Percentiles rank a stretch among this genome's conserved stretches.
phyloP scores from a whole-genome alignment of 2,888 invertebrate genomes.

The Oegoconia quadripuncta region DNA sequence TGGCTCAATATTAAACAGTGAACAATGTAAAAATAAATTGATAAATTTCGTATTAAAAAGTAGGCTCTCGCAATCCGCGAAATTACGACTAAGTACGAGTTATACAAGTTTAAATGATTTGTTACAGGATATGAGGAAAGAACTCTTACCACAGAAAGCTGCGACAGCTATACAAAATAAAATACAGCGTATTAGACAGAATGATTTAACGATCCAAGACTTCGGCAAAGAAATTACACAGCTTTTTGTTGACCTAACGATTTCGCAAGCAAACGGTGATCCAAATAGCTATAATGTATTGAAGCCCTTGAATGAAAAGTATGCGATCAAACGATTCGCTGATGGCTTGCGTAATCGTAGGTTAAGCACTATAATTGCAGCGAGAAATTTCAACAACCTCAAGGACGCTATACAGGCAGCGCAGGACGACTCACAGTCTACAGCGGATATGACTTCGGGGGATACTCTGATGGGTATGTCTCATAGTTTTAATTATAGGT shows the following conservation, averaged over 20 bases:
- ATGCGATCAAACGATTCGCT: constrained; percentile 7
- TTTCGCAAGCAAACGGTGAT: constrained; percentile 11
- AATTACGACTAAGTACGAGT: neutral
- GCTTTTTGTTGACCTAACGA: constrained; percentile 11
- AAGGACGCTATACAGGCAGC: constrained; percentile 15
- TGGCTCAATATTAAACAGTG: neutral
- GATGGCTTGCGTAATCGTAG: constrained; percentile 10
- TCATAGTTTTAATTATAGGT: too few relatives aligned
- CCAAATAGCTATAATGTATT: constrained; percentile 2
- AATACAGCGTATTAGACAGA: constrained; percentile 1
- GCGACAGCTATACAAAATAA: constrained; percentile 6
- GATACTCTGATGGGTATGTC: too few relatives aligned
- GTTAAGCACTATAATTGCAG: constrained; percentile 9
- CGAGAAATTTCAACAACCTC: constrained; percentile 8
- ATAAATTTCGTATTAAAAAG: constrained; percentile 9
- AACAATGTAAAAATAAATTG: constrained; percentile 1
- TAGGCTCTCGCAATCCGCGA: constrained; percentile 6
- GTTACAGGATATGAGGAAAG: constrained; percentile 7
- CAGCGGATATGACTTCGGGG: neutral
- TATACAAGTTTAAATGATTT: constrained; percentile 4
- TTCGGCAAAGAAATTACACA: constrained; percentile 6
- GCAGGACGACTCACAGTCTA: too few relatives aligned
- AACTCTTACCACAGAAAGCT: constrained; percentile 7
- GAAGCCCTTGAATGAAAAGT: too few relatives aligned
- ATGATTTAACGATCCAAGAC: constrained; percentile 1